Base-by-base conservation (phyloP, 2,797 vertebrate genomes). In the Bovichtus variegatus region DNA sequence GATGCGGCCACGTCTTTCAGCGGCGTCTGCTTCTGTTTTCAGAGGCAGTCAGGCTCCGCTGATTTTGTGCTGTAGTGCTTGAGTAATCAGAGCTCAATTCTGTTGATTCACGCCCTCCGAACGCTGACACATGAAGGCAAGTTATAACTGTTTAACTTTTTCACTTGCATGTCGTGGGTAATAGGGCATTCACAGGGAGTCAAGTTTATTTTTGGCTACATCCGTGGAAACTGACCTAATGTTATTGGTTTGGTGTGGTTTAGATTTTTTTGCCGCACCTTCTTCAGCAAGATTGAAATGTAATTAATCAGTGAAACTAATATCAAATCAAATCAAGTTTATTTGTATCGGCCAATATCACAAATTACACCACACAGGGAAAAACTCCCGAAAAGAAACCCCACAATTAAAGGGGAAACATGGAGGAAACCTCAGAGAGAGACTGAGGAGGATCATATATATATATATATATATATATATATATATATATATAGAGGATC, bases 21-120 rank as follows among this genome's bases (percentile, higher is more conserved):
- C 82, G 2, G 23, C 13, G 2, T 11, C 29, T 18, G 25, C 7
- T 59, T 60, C 6, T 89, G 84, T 86, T 80, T 85, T 77, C 59
- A 82, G 36, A 80, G 50, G 57, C 55, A 0, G 82, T 86, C 83
- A 79, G 36, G 90, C 81, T 71, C 46, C 78, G 40, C 49, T 59
- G 80, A 60, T 51, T 85, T 80, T 82, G 61, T 76, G 71, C 44
- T 19, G 68, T 21, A 41, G 60, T 23, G 11, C 57, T 83, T 88
- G 76, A 77, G 76, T 70, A 87, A 88, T 85, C 86, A 58, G 60
- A 72, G 47, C 29, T 21, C 6, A 5, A 21, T 68, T 84, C 78
- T 71, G 67, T 71, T 19, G 55, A 80, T 44, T 63, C 38, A 19
- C 36, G 21, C 19, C 19, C 31, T 67, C 38, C 15, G 27, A 18